A percentile compares a stretch with the other conserved stretches of the same genome.
phyloP scores from a whole-genome alignment of 2,113 vertebrate species.

The Nyctereutes procyonoides region DNA sequence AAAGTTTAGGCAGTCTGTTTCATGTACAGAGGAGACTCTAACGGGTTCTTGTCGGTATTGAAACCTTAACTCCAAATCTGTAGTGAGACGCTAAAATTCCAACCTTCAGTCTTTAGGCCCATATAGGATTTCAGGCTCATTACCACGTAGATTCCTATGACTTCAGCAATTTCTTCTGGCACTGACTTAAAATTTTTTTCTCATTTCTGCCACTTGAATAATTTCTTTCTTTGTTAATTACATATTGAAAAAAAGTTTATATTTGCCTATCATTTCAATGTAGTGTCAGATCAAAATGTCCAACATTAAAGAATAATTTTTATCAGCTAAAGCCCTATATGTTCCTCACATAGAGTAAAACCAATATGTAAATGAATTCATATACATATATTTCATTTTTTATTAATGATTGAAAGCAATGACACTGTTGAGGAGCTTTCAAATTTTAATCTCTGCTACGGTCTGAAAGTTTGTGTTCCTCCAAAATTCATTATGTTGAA shows the following conservation, averaged over 20 bases:
- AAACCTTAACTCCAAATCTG: background rate
- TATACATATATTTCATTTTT: background rate
- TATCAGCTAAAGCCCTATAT: background rate
- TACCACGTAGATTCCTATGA: background rate
- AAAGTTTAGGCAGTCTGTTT: background rate
- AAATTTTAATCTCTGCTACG: background rate
- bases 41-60: background rate
- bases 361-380: background rate
- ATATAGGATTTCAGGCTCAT: background rate
- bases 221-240: background rate
- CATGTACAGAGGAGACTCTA: background rate
- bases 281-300: background rate
- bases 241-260: background rate
- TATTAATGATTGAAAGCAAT: constrained; percentile 19
- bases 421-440: background rate
- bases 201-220: background rate
- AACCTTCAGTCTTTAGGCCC: background rate
- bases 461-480: background rate
- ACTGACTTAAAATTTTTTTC: background rate
- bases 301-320: background rate
- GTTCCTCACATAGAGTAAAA: background rate
- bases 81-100: background rate
- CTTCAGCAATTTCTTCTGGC: background rate
- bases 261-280: background rate
- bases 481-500: background rate